A percentile compares a stretch with the other conserved stretches of the same genome.
These are phyloP conservation scores for Catajapyx aquilonaris DNA, from an alignment of 1,140 invertebrate genomes.

Conservation along the genomic window DNA sequence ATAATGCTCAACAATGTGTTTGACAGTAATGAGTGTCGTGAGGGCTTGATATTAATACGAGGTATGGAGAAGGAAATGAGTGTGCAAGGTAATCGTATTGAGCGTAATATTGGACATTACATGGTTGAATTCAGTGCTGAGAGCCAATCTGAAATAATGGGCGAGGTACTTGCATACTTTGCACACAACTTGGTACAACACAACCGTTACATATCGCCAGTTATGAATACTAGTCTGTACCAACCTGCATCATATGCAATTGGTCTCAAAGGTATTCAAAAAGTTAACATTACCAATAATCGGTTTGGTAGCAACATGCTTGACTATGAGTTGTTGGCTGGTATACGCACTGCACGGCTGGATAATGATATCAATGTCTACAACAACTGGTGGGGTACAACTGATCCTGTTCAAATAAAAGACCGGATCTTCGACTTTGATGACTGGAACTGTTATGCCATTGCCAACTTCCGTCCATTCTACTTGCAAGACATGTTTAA, in stretches of 20 bases:
- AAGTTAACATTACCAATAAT: slow-evolving; percentile 76
- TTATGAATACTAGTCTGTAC: slow-evolving; percentile 17
- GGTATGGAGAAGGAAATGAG: slow-evolving; percentile 95
- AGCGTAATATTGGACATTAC: slow-evolving; percentile 59
- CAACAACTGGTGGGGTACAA: slow-evolving; percentile 93
- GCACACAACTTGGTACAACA: slow-evolving; percentile 51
- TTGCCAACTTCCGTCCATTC: slow-evolving; percentile 74
- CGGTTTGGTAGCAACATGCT: slow-evolving; percentile 69
- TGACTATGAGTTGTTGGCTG: slow-evolving; percentile 83
- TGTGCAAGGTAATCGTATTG: slow-evolving; percentile 47
- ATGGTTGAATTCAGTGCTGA: slow-evolving; percentile 74
- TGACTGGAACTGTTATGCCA: slow-evolving; percentile 96
- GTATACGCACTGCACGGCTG: slow-evolving; percentile 66
- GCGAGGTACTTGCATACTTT: slow-evolving; percentile 58
- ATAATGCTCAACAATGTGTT: slow-evolving; percentile 66
- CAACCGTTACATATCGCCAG: slow-evolving; percentile 31
- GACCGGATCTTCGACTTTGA: slow-evolving; percentile 95
- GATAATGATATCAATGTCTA: slow-evolving; percentile 68
- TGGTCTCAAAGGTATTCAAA: slow-evolving; percentile 83
- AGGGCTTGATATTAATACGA: slow-evolving; percentile 57
- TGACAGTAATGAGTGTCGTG: slow-evolving; percentile 59
- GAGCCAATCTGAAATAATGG: slow-evolving; percentile 83
- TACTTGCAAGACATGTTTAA: slow-evolving; percentile 52
- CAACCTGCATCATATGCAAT: slow-evolving; percentile 58
- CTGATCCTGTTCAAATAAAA: slow-evolving; percentile 44